Conservation (phyloP, 2,113 vertebrate genomes). For the Grammomys dolichurus region DNA sequence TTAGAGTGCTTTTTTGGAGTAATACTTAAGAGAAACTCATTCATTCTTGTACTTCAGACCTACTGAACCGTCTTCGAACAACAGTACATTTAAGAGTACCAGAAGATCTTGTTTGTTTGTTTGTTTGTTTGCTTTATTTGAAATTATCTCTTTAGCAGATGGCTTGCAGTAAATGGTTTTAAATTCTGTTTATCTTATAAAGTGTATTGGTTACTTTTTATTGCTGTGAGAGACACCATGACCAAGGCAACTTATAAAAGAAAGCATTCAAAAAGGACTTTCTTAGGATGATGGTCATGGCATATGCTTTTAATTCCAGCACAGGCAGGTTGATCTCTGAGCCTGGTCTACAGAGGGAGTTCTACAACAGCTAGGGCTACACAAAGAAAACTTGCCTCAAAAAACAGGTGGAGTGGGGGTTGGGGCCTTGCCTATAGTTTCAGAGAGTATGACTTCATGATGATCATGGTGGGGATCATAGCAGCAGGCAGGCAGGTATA, state of each 20-base stretch:
- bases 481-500: not conserved
- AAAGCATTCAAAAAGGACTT: not conserved
- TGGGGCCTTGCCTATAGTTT: not conserved
- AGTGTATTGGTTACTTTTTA: not conserved
- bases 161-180: constrained; percentile 16
- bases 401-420: not conserved
- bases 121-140: not conserved
- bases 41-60: constrained; percentile 10
- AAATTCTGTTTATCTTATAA: not conserved
- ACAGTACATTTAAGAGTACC: not conserved
- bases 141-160: constrained; percentile 40
- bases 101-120: not conserved
- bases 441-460: not conserved
- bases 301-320: not conserved
- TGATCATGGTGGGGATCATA: not conserved
- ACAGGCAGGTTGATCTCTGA: not conserved
- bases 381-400: not conserved
- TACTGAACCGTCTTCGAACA: constrained; percentile 38
- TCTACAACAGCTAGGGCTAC: not conserved
- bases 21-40: constrained; percentile 12
- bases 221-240: not conserved
- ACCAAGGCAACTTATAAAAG: not conserved
- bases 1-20: constrained; percentile 9
- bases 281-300: not conserved
- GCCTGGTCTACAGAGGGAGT: not conserved